Conservation (phyloP, 92 coral and sea anemone genomes). For the Parazoanthus atlanticus region DNA sequence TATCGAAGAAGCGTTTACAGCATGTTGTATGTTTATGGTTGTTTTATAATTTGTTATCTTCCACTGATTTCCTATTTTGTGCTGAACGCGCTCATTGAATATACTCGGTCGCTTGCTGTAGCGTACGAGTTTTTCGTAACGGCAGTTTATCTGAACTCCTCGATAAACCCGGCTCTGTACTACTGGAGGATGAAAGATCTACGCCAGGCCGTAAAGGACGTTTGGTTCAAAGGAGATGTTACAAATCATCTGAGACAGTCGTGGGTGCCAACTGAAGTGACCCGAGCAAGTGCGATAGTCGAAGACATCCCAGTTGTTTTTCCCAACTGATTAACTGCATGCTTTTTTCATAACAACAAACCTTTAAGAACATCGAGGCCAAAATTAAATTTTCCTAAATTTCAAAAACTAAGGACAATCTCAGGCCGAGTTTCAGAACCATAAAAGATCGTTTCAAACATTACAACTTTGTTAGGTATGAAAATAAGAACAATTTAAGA, state of each 20-base stretch:
- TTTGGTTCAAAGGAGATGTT: constrained; percentile 9
- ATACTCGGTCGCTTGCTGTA: background rate
- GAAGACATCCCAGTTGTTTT: no score
- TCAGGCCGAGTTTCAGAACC: no score
- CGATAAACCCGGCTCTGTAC: background rate
- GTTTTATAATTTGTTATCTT: background rate
- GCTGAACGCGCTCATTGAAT: background rate
- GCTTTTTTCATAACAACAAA: no score
- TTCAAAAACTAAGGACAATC: no score
- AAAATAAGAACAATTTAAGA: no score
- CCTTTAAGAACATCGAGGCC: no score
- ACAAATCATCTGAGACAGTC: background rate
- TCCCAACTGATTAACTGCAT: no score
- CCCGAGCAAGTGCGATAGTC: no score
- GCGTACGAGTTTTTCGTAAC: background rate
- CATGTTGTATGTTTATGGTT: constrained; percentile 2
- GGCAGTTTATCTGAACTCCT: background rate
- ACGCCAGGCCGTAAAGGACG: background rate
- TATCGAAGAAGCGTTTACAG: constrained; percentile 18
- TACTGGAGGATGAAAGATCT: constrained; percentile 20
- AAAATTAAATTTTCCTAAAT: no score
- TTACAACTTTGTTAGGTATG: no score
- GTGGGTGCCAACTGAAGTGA: background rate
- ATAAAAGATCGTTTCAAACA: no score
- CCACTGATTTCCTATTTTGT: background rate